phyloP scores from a whole-genome alignment of 2,113 vertebrate genomes.

The Pelecanoides urinatrix region DNA sequence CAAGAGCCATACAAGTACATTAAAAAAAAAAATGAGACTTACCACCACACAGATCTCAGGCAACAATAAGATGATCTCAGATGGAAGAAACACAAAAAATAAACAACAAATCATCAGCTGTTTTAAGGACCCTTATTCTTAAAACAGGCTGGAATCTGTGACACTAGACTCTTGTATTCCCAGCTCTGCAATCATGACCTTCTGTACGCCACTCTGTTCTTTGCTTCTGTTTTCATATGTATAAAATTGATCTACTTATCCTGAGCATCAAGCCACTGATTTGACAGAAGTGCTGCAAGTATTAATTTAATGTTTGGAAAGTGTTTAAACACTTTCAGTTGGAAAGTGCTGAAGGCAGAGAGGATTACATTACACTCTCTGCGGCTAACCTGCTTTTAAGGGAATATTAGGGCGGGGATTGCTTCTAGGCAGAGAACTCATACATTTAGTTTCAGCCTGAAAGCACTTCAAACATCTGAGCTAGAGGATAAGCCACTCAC shows the following conservation, averaged over 20 bases:
- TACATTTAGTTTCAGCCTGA: conserved; percentile 26
- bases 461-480: conserved; percentile 42
- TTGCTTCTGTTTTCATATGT: background rate
- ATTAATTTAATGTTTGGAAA: conserved; percentile 35
- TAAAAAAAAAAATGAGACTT: background rate
- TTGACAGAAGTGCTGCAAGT: conserved; percentile 11
- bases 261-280: background rate
- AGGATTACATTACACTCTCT: conserved; percentile 30
- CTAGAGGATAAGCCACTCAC: conserved; percentile 43
- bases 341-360: conserved; percentile 14
- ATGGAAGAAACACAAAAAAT: background rate
- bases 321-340: conserved; percentile 24
- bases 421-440: conserved; percentile 27
- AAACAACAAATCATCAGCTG: background rate
- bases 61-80: background rate
- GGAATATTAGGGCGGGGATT: conserved; percentile 16
- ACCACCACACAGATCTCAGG: background rate
- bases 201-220: background rate
- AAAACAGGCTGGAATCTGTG: background rate
- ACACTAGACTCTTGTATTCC: background rate
- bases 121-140: background rate
- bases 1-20: background rate
- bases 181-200: background rate
- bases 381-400: conserved; percentile 54
- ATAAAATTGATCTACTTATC: background rate